Evolutionary conservation across 2,797 vertebrate genomes (phyloP), one percentile per base, ranked within the genome.

Genomic region (Lemur catta): DNA sequence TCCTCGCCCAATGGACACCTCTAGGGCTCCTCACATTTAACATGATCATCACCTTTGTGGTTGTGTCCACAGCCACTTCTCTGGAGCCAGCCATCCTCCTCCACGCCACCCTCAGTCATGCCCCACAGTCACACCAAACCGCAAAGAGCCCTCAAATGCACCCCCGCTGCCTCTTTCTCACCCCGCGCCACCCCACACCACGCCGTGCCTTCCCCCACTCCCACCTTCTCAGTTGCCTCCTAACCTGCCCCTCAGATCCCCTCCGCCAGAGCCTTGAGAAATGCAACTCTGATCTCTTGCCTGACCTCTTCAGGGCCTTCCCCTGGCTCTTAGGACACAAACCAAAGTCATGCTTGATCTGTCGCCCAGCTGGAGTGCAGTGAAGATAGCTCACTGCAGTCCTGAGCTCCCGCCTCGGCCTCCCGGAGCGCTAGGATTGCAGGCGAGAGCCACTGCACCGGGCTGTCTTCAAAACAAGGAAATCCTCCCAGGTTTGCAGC

Each of bases 201-300:
- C 12, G 2, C 2, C 26, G 2, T 3, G 6, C 10, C 4, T 9
- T 48, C 4, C 35, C 11, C 41, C 0, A 0, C 20, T 33, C 0
- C 1, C 46, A 2, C 84, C 69, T 8, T 13, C 30, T 50, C 12
- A 2, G n/a, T 13, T 1, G 1, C 30, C 85, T 61, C 55, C 4
- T 1, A 35, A 28, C 6, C 10, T 2, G 57, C 38, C 12, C 15
- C 82, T 3, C 0, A 4, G 0, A 10, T 7, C 26, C 15, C 26
- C 43, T 14, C 15, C 48, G 75, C 35, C 26, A 1, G 41, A 52
- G 24, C 26, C 52, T 22, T 7, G 26, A n/a, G 57, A 6, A 30
- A 43, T 28, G 55, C 26, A 50, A 57, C 55, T 57, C 43, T 41
- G 41, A 67, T 33, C 12, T 3, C n/a, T 4, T 7, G 10, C 91